A percentile compares a stretch with the other conserved stretches of the same genome.
Conservation (phyloP, 1,140 invertebrate species). For the Drosophila tsacasi region DNA sequence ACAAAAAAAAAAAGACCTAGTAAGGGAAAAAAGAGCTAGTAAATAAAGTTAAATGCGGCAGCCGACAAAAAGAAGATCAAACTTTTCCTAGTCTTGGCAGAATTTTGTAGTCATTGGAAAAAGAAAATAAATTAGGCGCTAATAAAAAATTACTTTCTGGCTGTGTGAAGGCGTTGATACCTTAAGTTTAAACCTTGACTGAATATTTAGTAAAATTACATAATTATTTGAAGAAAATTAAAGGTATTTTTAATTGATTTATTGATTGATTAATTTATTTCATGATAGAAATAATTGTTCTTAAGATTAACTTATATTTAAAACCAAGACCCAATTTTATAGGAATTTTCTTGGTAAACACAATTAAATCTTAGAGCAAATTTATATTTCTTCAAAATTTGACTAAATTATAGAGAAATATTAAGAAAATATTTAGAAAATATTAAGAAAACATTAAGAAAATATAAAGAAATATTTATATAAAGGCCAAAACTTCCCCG, state of each 20-base stretch:
- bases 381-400: no score
- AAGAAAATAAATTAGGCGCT: constrained; percentile 18
- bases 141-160: neutral
- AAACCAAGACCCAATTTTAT: neutral
- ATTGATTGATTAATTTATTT: neutral
- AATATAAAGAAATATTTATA: no score
- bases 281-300: no score
- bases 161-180: neutral
- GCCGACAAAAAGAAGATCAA: constrained; percentile 53
- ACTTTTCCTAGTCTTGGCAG: constrained; percentile 62
- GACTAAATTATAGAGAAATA: no score
- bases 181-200: neutral
- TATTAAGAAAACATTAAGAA: no score
- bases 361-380: neutral
- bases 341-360: neutral
- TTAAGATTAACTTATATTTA: neutral
- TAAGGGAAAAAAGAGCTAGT: neutral
- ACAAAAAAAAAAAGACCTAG: constrained; percentile 15
- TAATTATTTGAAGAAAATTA: neutral
- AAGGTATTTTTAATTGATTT: neutral
- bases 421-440: no score
- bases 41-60: constrained; percentile 37
- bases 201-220: neutral
- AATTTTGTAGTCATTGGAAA: constrained; percentile 27
- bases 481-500: neutral